phyloP scores from a whole-genome alignment of 2,888 invertebrate genomes.

The Phaonia tiefii region DNA sequence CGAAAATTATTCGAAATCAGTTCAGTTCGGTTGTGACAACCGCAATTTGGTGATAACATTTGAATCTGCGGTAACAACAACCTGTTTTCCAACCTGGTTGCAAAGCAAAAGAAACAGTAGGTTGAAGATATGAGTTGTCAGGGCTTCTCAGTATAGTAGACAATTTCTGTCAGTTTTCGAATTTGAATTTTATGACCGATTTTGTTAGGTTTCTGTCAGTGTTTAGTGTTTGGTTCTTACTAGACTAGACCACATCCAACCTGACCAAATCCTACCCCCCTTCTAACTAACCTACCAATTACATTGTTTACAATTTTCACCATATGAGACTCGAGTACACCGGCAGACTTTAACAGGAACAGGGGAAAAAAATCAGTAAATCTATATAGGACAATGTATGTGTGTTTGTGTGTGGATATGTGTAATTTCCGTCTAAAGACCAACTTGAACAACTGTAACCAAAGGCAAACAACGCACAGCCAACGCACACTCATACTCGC shows the following conservation, averaged over 20 bases:
- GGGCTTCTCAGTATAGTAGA: too few relatives aligned
- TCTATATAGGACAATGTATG: background rate
- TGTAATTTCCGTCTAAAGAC: slow-evolving; percentile 32
- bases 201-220: slow-evolving; percentile 36
- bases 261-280: slow-evolving; percentile 7
- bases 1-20: too few relatives aligned
- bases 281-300: slow-evolving; percentile 43
- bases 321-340: slow-evolving; percentile 6
- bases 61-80: too few relatives aligned
- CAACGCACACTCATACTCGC: background rate
- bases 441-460: slow-evolving; percentile 40
- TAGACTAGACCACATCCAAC: too few relatives aligned
- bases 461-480: slow-evolving; percentile 38
- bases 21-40: too few relatives aligned
- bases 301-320: slow-evolving; percentile 43
- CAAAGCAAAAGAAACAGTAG: too few relatives aligned
- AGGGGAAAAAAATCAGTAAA: too few relatives aligned
- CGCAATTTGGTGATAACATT: background rate
- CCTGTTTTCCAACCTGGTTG: too few relatives aligned
- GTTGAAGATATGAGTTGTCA: too few relatives aligned
- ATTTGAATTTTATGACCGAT: too few relatives aligned
- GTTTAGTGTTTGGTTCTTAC: background rate
- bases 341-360: background rate
- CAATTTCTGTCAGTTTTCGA: too few relatives aligned
- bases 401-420: background rate